Base-by-base conservation (phyloP, 2,797 vertebrate genomes). In the Coregonus sp. region DNA sequence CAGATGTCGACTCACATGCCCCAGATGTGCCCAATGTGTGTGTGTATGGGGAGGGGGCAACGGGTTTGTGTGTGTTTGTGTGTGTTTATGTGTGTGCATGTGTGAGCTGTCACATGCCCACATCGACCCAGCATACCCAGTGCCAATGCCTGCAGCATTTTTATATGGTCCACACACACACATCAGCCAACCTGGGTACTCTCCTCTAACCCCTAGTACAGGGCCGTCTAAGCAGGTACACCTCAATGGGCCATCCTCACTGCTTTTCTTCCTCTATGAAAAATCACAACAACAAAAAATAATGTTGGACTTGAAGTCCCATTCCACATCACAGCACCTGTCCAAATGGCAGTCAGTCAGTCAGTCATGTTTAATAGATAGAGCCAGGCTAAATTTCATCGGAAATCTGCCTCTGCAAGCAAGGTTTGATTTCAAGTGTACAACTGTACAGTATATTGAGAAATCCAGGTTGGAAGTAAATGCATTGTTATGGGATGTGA, bases 11-110 rank as follows among this genome's bases (percentile, higher is more conserved):
- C 65, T 70, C 72, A 73, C 66, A 35, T 71, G 33, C 33, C 67
- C 73, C 80, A 78, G 80, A 78, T 78, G 80, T 78, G 73, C 20
- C 59, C 52, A 29, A 20, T 12, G 40, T 47, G 40, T 47, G 9
- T 47, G 2, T 47, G 9, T 47, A 47, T 47, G 40, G 40, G 40
- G 9, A 47, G 9, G 40, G 40, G 40, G 9, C 9, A 47, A 11
- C 9, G 40, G 40, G 40, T 47, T 47, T 35, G 4, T 35, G 35
- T 11, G 40, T 12, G 9, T 37, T 33, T 69, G 66, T 35, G 66
- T 68, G 66, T 68, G 65, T 67, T 29, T 14, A 11, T 35, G 65
- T 14, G 29, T 67, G 65, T 68, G 67, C 33, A 14, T 69, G 68
- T 40, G 35, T n/a, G 68, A 7, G 35, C 9, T 74, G 73, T 63